Evolutionary conservation across 2,888 invertebrate species (phyloP), one percentile per base, ranked within the genome.

Genomic region (Periphyllus acericola): DNA sequence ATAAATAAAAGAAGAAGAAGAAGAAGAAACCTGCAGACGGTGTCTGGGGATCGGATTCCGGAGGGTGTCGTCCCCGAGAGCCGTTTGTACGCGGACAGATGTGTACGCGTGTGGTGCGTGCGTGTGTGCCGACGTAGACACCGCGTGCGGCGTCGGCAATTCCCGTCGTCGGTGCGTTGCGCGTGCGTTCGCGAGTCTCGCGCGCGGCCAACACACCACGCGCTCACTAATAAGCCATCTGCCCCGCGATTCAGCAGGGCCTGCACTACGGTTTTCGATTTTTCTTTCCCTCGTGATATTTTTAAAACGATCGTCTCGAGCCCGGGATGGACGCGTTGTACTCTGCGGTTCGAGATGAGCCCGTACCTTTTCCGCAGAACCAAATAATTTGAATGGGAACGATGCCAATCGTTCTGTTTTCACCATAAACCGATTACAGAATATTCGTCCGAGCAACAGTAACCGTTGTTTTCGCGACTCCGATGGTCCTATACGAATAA

Each of bases 11-110:
- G 21, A 0, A 55, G 25, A 25, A 34, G 25, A 17, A 25, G n/a
- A n/a, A 66, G 36, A 76, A 76, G 80, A 87, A 87, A 87, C 87
- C 87, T 40, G 40, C 87, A 75, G 87, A 81, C 87, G 74, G 80
- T 46, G 87, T 87, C 87, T 87, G 87, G 87, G 81, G 87, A 87
- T 87, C 87, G 25, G 87, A 87, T 87, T 87, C 87, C 87, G 40
- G 74, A 81, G 87, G 87, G 87, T 86, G 87, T 87, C 80, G 87
- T 87, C 83, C 72, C 83, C 55, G 3, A 34, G 74, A 55, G 55
- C 34, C 32, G 40, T 66, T 32, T 8, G 25, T 66, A 32, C 17
- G 66, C 84, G 66, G 66, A 84, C 84, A 84, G 66, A 84, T 84
- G 66, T 84, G 29, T 66, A 52, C 32, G 71, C 40, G 66, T 81